phyloP scores from a whole-genome alignment of 2,113 vertebrate species.

The Thunnus thynnus region DNA sequence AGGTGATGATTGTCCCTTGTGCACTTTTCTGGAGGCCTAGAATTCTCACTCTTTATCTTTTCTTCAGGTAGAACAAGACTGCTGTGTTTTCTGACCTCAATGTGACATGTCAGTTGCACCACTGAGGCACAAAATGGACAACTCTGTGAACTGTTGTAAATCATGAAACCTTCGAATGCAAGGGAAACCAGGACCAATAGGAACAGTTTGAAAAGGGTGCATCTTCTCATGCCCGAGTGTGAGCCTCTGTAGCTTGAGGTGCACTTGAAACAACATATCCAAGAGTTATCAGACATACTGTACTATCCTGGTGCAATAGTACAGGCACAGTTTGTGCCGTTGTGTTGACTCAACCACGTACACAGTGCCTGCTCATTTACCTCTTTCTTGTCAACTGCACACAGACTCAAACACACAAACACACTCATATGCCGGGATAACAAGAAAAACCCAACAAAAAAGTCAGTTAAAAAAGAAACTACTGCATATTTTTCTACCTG shows the following conservation, averaged over 20 bases:
- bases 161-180: neutral
- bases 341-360: neutral
- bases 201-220: neutral
- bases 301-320: neutral
- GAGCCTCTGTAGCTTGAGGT: neutral
- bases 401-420: neutral
- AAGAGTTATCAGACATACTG: neutral
- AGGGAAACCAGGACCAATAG: neutral
- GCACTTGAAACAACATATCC: neutral
- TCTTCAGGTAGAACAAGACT: no score
- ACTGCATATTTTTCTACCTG: neutral
- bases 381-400: neutral
- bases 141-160: no score
- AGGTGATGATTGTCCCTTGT: neutral
- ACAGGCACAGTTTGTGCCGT: neutral
- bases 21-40: no score
- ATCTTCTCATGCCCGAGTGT: neutral
- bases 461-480: neutral
- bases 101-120: no score
- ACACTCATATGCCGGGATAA: rapidly evolving
- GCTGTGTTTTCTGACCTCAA: no score
- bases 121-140: no score
- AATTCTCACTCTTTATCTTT: no score
- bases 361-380: neutral
- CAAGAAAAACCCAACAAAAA: neutral